Evolutionary conservation across 1,140 invertebrate genomes (phyloP).

Genomic region (Drosophila rufa): DNA sequence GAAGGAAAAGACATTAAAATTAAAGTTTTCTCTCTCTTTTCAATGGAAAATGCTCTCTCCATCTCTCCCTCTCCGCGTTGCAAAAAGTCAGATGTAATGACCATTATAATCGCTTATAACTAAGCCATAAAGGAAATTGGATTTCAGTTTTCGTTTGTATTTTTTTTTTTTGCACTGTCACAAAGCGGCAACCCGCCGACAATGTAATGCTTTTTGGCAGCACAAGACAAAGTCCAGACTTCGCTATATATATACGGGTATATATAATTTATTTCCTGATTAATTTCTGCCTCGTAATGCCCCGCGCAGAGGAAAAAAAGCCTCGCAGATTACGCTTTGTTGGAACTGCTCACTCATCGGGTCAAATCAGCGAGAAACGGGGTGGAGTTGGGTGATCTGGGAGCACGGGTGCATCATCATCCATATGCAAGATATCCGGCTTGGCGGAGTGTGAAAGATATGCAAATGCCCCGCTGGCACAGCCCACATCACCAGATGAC

Average conservation of each 20-base stretch:
- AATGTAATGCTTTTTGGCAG: slow-evolving; percentile 19
- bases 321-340: slow-evolving; percentile 37
- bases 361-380: slow-evolving; percentile 8
- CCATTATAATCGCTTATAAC: slow-evolving; percentile 50
- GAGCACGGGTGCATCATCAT: slow-evolving; percentile 44
- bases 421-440: slow-evolving; percentile 30
- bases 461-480: slow-evolving; percentile 49
- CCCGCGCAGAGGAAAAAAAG: slow-evolving; percentile 32
- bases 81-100: slow-evolving; percentile 40
- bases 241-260: slow-evolving; percentile 3
- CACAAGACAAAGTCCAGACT: slow-evolving; percentile 43
- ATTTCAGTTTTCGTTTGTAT: slow-evolving; percentile 29
- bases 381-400: slow-evolving; percentile 30
- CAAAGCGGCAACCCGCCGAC: slow-evolving; percentile 23
- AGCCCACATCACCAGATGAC: slow-evolving; percentile 39
- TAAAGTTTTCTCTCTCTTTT: slow-evolving; percentile 43
- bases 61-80: not conserved
- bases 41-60: slow-evolving; percentile 21
- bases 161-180: slow-evolving; percentile 40
- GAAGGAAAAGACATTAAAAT: slow-evolving; percentile 34
- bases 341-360: slow-evolving; percentile 28
- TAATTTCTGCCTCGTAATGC: slow-evolving; percentile 65
- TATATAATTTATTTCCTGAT: slow-evolving; percentile 75
- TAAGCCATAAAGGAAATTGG: slow-evolving; percentile 53
- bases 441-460: slow-evolving; percentile 40